Evolutionary conservation across 2,888 invertebrate genomes (phyloP).

Genomic region (Neoscelio sp.): DNA sequence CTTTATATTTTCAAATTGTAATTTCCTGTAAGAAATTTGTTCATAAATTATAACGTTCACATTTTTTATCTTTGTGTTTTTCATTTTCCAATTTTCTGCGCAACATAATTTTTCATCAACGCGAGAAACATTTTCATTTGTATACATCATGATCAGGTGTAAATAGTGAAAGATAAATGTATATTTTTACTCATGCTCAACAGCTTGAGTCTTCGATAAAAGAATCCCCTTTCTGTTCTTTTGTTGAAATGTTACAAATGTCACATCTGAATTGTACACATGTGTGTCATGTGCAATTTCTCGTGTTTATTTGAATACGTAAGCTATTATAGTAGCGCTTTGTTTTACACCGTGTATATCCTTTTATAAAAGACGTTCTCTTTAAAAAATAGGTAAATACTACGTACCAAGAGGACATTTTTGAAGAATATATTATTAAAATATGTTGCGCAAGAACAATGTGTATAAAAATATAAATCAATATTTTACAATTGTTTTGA

Average conservation of each 20-base stretch:
- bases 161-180: no score
- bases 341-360: constrained; percentile 14
- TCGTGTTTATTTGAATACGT: constrained; percentile 20
- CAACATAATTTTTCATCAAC: no score
- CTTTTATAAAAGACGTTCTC: neutral
- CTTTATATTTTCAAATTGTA: no score
- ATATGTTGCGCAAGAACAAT: no score
- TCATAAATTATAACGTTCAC: no score
- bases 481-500: no score
- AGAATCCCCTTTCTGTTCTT: constrained; percentile 6
- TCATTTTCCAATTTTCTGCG: no score
- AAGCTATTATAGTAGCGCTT: constrained; percentile 6
- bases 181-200: no score
- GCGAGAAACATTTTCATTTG: no score
- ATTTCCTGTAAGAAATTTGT: no score
- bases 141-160: no score
- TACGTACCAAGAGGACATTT: neutral
- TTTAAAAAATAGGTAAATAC: neutral
- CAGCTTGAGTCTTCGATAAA: constrained; percentile 14
- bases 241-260: constrained; percentile 20
- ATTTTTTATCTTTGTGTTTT: no score
- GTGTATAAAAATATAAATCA: neutral
- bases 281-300: constrained; percentile 14
- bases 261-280: constrained; percentile 6
- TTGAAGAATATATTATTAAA: neutral